Conservation (phyloP, 2,797 vertebrate species). For the Myiothlypis chrysogaster region DNA sequence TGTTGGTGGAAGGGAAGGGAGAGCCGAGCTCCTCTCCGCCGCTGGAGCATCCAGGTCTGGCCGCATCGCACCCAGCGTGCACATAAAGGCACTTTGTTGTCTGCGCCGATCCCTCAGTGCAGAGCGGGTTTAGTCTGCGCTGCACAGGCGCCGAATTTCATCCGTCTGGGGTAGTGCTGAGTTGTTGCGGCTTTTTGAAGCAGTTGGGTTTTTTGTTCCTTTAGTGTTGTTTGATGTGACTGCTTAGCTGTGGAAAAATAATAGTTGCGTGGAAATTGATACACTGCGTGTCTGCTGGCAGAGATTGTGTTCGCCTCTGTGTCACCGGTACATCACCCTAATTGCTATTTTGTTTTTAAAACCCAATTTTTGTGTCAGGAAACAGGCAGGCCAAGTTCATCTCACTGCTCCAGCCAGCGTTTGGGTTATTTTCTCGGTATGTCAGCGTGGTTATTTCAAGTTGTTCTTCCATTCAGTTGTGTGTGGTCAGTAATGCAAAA, state of each 20-base stretch:
- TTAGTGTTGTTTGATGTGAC: background rate
- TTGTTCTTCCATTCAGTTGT: background rate
- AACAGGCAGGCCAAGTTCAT: background rate
- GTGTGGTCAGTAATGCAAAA: background rate
- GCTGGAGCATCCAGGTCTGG: background rate
- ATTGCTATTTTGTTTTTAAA: background rate
- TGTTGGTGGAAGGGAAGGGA: background rate
- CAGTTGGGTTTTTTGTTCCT: background rate
- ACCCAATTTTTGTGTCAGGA: background rate
- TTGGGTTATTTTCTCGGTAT: background rate
- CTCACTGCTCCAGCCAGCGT: rapidly evolving
- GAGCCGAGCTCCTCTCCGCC: background rate
- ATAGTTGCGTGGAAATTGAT: background rate
- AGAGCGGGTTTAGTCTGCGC: background rate
- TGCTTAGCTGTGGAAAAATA: background rate
- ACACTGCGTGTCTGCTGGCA: background rate
- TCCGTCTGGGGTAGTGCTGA: background rate
- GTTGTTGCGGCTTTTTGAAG: background rate
- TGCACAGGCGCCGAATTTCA: background rate
- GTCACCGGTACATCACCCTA: rapidly evolving
- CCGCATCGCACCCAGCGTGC: background rate
- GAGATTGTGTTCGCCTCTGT: background rate
- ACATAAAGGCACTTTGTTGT: background rate
- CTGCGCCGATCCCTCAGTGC: background rate
- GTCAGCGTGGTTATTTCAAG: background rate